Base-by-base conservation (phyloP, 2,113 vertebrate genomes). In the Passer montanus region DNA sequence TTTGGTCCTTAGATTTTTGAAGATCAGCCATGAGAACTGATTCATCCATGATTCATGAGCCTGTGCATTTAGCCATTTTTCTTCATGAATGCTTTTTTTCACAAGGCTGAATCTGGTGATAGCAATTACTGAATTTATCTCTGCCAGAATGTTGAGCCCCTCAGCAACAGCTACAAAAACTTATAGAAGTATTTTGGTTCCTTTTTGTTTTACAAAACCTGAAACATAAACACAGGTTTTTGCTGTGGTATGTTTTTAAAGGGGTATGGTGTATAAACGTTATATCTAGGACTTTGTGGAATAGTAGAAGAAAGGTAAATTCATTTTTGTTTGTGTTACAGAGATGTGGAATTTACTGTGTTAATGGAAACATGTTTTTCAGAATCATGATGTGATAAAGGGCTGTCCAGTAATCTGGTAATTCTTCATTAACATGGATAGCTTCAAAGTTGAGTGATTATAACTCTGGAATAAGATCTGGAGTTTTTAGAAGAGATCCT, bases 31-130 rank as follows among this genome's bases (percentile, higher is more conserved):
- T 41, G 80, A 88, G 73, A 81, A 60, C 73, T 94, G 86, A 84
- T 93, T 96, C 52, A 90, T 94, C 86, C 86, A 87, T 95, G 94
- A 94, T 94, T 97, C 94, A 94, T 94, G 78, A 93, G 74, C 69
- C 64, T 75, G 47, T 78, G 59, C 86, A 64, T 93, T 93, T 92
- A 92, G 86, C 89, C n/a, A 10, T 87, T 94, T 95, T 90, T 95
- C 89, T 94, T 95, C 86, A 75, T 94, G 86, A 95, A 81, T 87
- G 58, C 44, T 78, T 94, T 95, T 95, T 37, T 80, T 83, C 75
- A 77, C 70, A 50, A 76, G 59, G 50, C 81, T 87, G 70, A 73
- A 70, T 62, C 63, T 83, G 24, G 55, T 94, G 79, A 77, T 60
- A 80, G 46, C 70, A 93, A 43, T 90, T 95, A 83, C 70, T 69